Percentiles rank a stretch among this genome's conserved stretches.
phyloP scores from a whole-genome alignment of 2,113 vertebrate species.

The Bujurquina vittata region DNA sequence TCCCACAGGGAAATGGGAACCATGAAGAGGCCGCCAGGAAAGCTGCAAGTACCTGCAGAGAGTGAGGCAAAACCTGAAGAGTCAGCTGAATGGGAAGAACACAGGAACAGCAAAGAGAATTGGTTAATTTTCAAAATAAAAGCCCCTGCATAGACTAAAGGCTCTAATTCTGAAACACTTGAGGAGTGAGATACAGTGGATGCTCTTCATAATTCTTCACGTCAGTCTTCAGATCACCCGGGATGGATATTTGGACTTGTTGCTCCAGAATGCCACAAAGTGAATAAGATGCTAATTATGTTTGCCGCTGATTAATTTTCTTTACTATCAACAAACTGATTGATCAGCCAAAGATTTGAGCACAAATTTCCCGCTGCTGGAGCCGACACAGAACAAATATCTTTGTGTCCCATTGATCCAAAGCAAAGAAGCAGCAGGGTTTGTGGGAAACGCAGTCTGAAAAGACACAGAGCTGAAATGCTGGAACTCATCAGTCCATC shows the following conservation, averaged over 20 bases:
- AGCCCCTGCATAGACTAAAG: not conserved
- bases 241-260: not conserved
- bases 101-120: not conserved
- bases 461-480: not conserved
- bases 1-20: too few relatives aligned
- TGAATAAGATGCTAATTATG: not conserved
- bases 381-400: not conserved
- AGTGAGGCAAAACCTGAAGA: too few relatives aligned
- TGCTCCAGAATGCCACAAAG: not conserved
- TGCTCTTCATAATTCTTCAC: not conserved
- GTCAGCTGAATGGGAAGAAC: too few relatives aligned
- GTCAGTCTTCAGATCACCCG: not conserved
- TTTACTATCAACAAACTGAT: not conserved
- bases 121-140: not conserved
- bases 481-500: not conserved
- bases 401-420: not conserved
- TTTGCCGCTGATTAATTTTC: not conserved
- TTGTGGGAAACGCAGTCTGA: not conserved
- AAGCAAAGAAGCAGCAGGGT: not conserved
- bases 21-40: too few relatives aligned
- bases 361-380: not conserved
- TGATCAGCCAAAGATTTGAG: not conserved
- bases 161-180: not conserved
- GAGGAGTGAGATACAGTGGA: not conserved
- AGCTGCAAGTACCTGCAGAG: too few relatives aligned